phyloP scores from a whole-genome alignment of 2,888 invertebrate genomes.

The Limenitis camilla region DNA sequence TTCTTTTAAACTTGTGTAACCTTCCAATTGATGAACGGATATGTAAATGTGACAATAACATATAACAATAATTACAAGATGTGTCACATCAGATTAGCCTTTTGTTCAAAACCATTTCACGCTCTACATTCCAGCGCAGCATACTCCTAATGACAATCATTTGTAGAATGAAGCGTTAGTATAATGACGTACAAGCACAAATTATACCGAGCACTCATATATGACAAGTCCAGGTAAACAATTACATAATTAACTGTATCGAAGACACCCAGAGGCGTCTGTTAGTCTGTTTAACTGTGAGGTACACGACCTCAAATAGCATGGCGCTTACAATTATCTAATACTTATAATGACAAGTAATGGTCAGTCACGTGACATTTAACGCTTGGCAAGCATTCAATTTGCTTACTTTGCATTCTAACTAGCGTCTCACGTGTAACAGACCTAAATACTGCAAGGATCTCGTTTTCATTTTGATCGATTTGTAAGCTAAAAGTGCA shows the following conservation, averaged over 20 bases:
- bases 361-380: slow-evolving; percentile 52
- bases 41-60: slow-evolving; percentile 16
- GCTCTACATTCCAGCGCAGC: slow-evolving; percentile 52
- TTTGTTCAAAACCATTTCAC: slow-evolving; percentile 56
- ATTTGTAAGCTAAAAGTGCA: slow-evolving; percentile 26
- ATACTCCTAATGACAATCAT: slow-evolving; percentile 15
- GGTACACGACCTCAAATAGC: slow-evolving; percentile 56
- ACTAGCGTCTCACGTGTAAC: slow-evolving; percentile 41
- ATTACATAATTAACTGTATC: slow-evolving; percentile 4
- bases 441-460: slow-evolving; percentile 49
- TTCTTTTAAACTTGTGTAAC: slow-evolving; percentile 1
- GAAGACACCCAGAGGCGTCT: slow-evolving; percentile 7
- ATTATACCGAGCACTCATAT: background rate
- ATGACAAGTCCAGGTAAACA: slow-evolving; percentile 12
- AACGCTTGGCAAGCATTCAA: slow-evolving; percentile 57
- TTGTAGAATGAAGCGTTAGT: slow-evolving; percentile 11
- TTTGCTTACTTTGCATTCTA: slow-evolving; percentile 44
- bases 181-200: slow-evolving; percentile 4
- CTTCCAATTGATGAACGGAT: slow-evolving; percentile 9
- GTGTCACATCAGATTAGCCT: slow-evolving; percentile 34
- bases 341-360: slow-evolving; percentile 55
- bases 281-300: slow-evolving; percentile 29
- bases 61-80: slow-evolving; percentile 23
- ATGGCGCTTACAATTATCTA: slow-evolving; percentile 47
- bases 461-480: slow-evolving; percentile 42